These are phyloP conservation scores for Cyprinodon diabolis DNA, from an alignment of 2,797 vertebrate genomes.

Conservation along the genomic window DNA sequence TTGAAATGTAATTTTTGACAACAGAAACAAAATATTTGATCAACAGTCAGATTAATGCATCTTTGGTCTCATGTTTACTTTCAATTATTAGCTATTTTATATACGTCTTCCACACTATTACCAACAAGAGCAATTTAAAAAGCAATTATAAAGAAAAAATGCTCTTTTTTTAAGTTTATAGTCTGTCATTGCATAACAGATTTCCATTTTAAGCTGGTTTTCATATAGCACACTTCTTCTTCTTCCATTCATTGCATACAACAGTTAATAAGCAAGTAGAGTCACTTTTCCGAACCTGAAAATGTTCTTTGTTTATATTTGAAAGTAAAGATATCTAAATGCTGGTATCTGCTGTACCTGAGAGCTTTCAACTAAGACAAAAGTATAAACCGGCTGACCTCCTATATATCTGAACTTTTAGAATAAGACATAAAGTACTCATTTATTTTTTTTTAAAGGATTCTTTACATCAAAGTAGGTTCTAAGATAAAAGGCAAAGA, in stretches of 20 bases:
- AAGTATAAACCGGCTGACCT: neutral
- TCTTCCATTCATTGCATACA: neutral
- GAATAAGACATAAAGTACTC: slow-evolving; percentile 45
- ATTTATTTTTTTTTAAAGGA: slow-evolving; percentile 21
- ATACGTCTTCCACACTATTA: accelerated
- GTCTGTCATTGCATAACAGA: neutral
- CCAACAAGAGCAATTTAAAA: neutral
- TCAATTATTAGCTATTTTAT: neutral
- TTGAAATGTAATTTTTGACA: neutral
- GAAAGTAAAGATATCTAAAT: neutral
- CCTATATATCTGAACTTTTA: slow-evolving; percentile 29
- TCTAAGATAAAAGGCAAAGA: slow-evolving; percentile 15
- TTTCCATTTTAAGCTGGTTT: neutral
- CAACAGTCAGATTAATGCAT: neutral
- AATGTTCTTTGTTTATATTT: neutral
- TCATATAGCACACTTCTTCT: neutral
- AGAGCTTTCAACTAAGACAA: neutral
- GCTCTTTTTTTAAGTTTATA: neutral
- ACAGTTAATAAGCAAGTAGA: neutral
- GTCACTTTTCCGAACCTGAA: too few species aligned
- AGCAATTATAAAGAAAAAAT: neutral
- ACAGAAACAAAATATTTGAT: neutral
- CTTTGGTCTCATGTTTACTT: neutral
- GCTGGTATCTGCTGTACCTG: neutral
- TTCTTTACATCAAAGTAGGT: slow-evolving; percentile 20